Percentiles rank a stretch among this genome's conserved stretches.
Evolutionary conservation across 2,113 vertebrate species (phyloP).

Genomic region (Menidia beryllina): DNA sequence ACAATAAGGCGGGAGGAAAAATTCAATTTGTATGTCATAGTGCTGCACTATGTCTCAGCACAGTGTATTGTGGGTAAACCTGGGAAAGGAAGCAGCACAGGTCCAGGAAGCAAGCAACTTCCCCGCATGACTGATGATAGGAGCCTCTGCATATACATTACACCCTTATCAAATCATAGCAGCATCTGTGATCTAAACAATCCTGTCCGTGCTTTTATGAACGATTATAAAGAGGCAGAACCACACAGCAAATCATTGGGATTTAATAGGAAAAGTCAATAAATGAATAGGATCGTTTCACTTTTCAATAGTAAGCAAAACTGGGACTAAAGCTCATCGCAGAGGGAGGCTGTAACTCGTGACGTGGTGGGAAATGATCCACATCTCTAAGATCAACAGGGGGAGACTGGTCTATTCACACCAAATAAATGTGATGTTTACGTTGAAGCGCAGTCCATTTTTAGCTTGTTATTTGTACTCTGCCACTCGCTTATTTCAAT

Average conservation of each 20-base stretch:
- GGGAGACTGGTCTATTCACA: not conserved
- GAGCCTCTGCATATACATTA: constrained; percentile 40
- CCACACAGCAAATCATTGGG: constrained; percentile 37
- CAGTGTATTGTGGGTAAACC: constrained; percentile 50
- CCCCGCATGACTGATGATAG: constrained; percentile 68
- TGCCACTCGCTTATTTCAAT: constrained; percentile 1
- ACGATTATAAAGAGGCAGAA: constrained; percentile 54
- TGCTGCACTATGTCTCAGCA: constrained; percentile 59
- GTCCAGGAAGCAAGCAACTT: constrained; percentile 44
- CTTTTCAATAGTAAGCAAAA: constrained; percentile 28
- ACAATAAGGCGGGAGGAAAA: constrained; percentile 69
- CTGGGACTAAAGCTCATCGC: constrained; percentile 49
- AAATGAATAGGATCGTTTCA: constrained; percentile 36
- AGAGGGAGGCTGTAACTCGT: constrained; percentile 29
- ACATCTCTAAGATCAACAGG: not conserved
- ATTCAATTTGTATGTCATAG: constrained; percentile 79
- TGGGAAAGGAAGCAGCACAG: no score
- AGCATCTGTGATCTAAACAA: constrained; percentile 43
- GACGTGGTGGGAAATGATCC: not conserved
- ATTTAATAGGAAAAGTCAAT: constrained; percentile 33
- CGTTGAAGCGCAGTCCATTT: constrained; percentile 12
- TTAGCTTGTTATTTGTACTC: constrained; percentile 6
- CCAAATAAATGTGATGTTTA: constrained; percentile 8
- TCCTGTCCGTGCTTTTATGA: constrained; percentile 32
- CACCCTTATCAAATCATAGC: constrained; percentile 46